Evolutionary conservation across 2,113 vertebrate species (phyloP).

Genomic region (Gobio gobio): DNA sequence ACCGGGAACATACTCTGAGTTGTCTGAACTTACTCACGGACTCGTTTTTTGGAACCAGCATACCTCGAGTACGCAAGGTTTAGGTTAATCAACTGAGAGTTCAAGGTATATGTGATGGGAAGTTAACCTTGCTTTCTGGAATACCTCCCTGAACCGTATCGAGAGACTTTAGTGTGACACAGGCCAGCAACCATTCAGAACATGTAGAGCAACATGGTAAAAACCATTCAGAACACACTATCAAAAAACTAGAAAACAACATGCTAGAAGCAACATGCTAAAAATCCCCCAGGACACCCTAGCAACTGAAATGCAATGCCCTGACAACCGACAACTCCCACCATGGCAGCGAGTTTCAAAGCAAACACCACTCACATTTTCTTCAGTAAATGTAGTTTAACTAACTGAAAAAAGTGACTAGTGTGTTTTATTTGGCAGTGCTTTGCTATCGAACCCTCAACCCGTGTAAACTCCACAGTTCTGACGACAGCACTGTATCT

Average conservation of each 20-base stretch:
- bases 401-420: not conserved
- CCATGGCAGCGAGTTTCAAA: not conserved
- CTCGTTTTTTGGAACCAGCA: no score
- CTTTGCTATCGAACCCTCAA: not conserved
- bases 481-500: not conserved
- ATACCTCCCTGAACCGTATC: no score
- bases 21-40: no score
- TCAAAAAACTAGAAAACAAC: no score
- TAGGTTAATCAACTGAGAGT: no score
- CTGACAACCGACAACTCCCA: not conserved
- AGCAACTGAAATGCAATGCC: not conserved
- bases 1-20: no score
- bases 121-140: no score
- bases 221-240: no score
- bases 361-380: not conserved
- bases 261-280: no score
- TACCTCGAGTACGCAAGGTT: no score
- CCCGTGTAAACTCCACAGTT: not conserved
- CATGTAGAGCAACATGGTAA: not conserved
- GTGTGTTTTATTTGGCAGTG: slow-evolving; percentile 14
- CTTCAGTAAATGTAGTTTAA: not conserved
- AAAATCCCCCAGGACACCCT: not conserved
- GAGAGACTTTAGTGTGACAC: no score
- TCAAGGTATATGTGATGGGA: no score
- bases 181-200: not conserved